Evolutionary conservation across 2,888 invertebrate species (phyloP).

Genomic region (Subacronicta megacephala): DNA sequence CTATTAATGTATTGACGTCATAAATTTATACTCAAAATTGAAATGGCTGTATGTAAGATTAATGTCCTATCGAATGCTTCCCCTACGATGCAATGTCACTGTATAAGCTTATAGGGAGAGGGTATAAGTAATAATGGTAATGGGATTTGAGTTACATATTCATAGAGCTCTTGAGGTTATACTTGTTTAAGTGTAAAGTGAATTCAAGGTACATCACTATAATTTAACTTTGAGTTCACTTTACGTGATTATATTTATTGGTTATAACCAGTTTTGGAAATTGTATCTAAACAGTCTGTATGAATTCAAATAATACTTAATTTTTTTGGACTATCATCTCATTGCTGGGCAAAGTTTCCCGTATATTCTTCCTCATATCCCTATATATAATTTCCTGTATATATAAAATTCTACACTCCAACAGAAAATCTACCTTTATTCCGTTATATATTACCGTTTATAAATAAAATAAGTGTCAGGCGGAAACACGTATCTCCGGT

Average conservation of each 20-base stretch:
- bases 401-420: too few species aligned
- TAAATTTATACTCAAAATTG: constrained; percentile 34
- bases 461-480: neutral
- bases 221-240: too few species aligned
- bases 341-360: too few species aligned
- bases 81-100: constrained; percentile 35
- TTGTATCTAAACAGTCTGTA: too few species aligned
- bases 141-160: constrained; percentile 42
- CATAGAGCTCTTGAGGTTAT: constrained; percentile 25
- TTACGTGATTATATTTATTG: neutral
- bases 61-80: constrained; percentile 19
- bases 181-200: constrained; percentile 17
- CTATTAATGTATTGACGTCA: too few species aligned
- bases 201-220: too few species aligned
- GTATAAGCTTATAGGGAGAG: constrained; percentile 41
- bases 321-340: too few species aligned
- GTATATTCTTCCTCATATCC: too few species aligned
- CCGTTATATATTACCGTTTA: neutral
- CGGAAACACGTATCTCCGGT: neutral
- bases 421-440: too few species aligned
- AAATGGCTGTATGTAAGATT: constrained; percentile 27
- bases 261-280: neutral
- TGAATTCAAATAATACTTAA: too few species aligned
- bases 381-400: too few species aligned
- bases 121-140: constrained; percentile 44